Conservation (phyloP, 1,140 invertebrate genomes). For the Odontomachus brunneus region DNA sequence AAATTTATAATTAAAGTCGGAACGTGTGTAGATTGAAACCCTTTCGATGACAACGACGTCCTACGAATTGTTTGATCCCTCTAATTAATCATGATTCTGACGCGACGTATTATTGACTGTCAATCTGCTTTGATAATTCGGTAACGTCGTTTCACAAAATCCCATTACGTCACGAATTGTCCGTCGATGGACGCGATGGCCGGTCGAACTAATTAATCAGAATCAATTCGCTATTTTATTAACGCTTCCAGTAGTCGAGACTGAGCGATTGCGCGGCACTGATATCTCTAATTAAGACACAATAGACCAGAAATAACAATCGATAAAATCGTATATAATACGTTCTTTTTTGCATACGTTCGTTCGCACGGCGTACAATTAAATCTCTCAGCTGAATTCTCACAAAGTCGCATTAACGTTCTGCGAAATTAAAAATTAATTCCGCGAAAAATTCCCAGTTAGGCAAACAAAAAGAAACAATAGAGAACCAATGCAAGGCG, state of each 20-base stretch:
- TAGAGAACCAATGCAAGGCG: too few species aligned
- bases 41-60: neutral
- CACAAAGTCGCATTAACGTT: neutral
- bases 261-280: too few species aligned
- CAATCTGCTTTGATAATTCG: conserved; percentile 13
- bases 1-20: conserved; percentile 19
- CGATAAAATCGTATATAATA: neutral
- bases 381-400: neutral
- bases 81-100: conserved; percentile 29
- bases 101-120: neutral
- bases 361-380: neutral
- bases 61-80: neutral
- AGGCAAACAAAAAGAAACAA: too few species aligned
- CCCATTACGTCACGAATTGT: neutral
- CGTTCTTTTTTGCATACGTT: neutral
- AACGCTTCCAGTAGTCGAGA: neutral
- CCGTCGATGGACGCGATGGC: neutral
- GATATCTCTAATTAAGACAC: neutral
- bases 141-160: neutral
- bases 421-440: neutral
- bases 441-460: neutral
- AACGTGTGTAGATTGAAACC: neutral
- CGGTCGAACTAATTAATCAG: conserved; percentile 27
- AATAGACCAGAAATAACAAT: neutral
- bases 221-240: neutral